Evolutionary conservation across 1,140 invertebrate species (phyloP).

Genomic region (Galleria mellonella): DNA sequence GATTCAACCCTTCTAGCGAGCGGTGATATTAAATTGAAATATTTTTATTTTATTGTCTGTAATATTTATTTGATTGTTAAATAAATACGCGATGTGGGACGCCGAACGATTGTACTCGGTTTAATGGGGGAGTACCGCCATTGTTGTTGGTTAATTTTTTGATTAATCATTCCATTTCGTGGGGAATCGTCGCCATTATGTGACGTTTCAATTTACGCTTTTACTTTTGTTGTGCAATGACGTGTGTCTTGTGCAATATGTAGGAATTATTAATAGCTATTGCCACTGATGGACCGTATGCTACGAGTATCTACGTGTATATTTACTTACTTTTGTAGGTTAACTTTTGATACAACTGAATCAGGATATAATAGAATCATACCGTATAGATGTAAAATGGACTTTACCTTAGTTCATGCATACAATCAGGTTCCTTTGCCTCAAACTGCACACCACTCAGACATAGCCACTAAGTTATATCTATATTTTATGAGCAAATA

Average conservation of each 20-base stretch:
- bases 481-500: too few relatives aligned
- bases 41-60: conserved; percentile 72
- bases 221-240: conserved; percentile 10
- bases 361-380: too few relatives aligned
- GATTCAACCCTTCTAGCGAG: conserved; percentile 63
- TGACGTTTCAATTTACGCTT: conserved; percentile 35
- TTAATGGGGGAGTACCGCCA: conserved; percentile 51
- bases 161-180: conserved; percentile 64
- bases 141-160: conserved; percentile 73
- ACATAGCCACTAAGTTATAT: too few relatives aligned
- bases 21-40: conserved; percentile 71
- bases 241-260: not conserved
- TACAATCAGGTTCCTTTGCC: too few relatives aligned
- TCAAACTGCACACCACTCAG: too few relatives aligned
- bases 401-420: too few relatives aligned
- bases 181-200: conserved; percentile 41
- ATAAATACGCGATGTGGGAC: conserved; percentile 71
- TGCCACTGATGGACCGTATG: too few relatives aligned
- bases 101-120: conserved; percentile 54
- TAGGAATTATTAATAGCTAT: not conserved
- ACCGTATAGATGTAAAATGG: too few relatives aligned
- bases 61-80: conserved; percentile 75
- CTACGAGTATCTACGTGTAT: too few relatives aligned
- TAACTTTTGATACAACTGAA: too few relatives aligned
- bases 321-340: too few relatives aligned